A percentile compares a stretch with the other conserved stretches of the same genome.
These are phyloP conservation scores for Lutjanus argentimaculatus DNA, from an alignment of 2,797 vertebrate species.

Conservation along the genomic window DNA sequence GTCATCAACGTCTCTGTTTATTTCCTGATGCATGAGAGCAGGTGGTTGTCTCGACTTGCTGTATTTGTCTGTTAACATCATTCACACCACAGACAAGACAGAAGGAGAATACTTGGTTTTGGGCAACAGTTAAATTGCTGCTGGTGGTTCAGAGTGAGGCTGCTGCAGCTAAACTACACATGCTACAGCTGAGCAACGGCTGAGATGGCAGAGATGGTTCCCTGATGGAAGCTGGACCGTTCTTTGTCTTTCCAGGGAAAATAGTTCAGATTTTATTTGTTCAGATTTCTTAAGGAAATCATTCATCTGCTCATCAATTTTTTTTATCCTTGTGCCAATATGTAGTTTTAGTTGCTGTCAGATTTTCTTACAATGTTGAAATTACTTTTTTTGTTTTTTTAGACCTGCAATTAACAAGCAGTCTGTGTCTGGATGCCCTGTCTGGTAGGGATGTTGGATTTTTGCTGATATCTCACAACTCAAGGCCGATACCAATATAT, in stretches of 20 bases:
- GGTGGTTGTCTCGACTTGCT: neutral
- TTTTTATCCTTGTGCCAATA: neutral
- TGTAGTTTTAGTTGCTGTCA: neutral
- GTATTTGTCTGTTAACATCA: neutral
- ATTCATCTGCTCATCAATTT: neutral
- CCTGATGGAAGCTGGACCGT: neutral
- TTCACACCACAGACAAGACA: neutral
- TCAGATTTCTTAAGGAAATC: neutral
- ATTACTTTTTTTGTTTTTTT: neutral
- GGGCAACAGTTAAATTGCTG: neutral
- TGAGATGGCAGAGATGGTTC: neutral
- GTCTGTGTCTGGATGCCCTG: neutral
- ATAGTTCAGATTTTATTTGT: neutral
- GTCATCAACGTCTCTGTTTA: neutral
- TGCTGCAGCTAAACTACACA: neutral
- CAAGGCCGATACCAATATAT: too few species aligned
- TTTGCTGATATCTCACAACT: too few species aligned
- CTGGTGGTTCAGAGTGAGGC: neutral
- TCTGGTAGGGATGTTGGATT: neutral
- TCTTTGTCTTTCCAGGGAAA: neutral
- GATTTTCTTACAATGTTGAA: neutral
- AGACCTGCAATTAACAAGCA: neutral
- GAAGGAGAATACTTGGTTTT: neutral
- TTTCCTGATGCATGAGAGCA: neutral
- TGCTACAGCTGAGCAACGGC: neutral